A percentile compares a stretch with the other conserved stretches of the same genome.
These are phyloP conservation scores for Omphaloscelis lunosa DNA, from an alignment of 2,888 invertebrate species.

Conservation along the genomic window DNA sequence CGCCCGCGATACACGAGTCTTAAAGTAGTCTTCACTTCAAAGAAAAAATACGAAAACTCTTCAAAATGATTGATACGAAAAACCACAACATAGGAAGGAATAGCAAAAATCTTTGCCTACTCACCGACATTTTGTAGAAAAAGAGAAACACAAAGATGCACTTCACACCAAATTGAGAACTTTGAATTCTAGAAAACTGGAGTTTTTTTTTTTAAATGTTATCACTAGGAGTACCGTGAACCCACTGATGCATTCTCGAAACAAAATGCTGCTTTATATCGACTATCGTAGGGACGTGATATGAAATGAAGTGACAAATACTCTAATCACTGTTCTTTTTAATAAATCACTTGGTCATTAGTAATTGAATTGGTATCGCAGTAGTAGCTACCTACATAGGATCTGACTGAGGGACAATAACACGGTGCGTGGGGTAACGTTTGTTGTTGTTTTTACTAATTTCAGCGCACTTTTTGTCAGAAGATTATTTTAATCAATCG, in stretches of 20 bases:
- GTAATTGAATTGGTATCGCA: background rate
- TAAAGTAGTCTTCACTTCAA: fast-evolving
- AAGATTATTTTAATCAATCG: background rate
- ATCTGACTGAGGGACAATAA: background rate
- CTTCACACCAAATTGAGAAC: background rate
- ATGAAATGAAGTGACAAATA: slow-evolving; percentile 4
- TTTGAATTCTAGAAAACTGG: background rate
- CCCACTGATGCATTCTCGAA: background rate
- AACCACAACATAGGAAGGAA: background rate
- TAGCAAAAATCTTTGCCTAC: slow-evolving; percentile 1
- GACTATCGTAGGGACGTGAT: slow-evolving; percentile 23
- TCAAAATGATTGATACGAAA: background rate
- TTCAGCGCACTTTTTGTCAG: background rate
- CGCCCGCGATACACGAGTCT: too few species aligned
- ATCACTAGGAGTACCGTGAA: background rate
- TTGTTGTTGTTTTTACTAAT: background rate
- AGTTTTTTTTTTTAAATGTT: background rate
- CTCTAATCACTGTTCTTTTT: slow-evolving; percentile 21
- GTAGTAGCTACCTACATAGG: background rate
- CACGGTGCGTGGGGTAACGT: background rate
- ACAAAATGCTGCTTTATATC: slow-evolving; percentile 17
- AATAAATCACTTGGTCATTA: background rate
- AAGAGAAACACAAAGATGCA: background rate
- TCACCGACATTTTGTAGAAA: slow-evolving; percentile 48
- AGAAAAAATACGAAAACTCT: background rate